Conservation (phyloP, 2,797 vertebrate species). For the Hydrolagus colliei region DNA sequence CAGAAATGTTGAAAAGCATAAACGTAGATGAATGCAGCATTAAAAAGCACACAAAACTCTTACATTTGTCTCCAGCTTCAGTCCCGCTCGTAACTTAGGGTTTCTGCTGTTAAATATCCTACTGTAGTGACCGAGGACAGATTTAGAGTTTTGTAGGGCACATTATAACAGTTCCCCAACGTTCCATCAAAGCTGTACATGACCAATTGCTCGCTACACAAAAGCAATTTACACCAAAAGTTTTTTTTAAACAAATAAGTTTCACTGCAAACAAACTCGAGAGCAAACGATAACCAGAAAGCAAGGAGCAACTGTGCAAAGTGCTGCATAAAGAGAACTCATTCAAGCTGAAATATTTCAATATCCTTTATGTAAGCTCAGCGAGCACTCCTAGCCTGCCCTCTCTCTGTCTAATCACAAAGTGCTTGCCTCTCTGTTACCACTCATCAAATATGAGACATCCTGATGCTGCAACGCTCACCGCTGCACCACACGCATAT, state of each 20-base stretch:
- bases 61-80: conserved; percentile 19
- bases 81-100: conserved; percentile 7
- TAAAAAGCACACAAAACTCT: neutral
- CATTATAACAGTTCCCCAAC: neutral
- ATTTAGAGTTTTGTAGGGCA: conserved; percentile 16
- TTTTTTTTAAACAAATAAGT: neutral
- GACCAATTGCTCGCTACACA: neutral
- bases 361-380: neutral
- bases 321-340: neutral
- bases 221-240: neutral
- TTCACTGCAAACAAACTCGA: neutral
- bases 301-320: neutral
- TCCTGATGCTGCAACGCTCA: neutral
- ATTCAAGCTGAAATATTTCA: neutral
- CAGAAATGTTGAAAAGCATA: neutral
- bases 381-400: neutral
- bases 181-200: neutral
- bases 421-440: no score
- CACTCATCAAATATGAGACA: no score
- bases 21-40: neutral
- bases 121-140: conserved; percentile 16
- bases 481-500: neutral
- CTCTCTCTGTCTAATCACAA: neutral
- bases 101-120: neutral
- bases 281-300: neutral